Conservation (phyloP, 2,797 vertebrate species). For the Lemur catta region DNA sequence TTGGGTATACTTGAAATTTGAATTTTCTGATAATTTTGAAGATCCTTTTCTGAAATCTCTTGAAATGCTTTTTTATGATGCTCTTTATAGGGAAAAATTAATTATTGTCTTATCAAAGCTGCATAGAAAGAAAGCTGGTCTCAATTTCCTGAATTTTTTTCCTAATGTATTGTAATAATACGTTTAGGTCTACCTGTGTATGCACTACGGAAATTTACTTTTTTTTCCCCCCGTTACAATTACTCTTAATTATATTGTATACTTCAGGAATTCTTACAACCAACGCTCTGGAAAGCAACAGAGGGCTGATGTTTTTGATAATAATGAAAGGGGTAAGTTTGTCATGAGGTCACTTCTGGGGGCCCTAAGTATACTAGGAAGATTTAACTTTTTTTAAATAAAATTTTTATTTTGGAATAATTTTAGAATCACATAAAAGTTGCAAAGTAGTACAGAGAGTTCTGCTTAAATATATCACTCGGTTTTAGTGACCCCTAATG, state of each 20-base stretch:
- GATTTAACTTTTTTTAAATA: neutral
- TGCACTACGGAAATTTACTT: neutral
- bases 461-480: neutral
- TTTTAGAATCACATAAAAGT: constrained; percentile 24
- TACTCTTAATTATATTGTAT: neutral
- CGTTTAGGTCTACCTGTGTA: neutral
- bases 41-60: neutral
- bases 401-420: neutral
- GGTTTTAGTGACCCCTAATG: neutral
- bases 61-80: neutral
- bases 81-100: neutral
- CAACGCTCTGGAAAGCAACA: neutral
- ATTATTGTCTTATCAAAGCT: neutral
- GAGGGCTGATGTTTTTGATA: neutral
- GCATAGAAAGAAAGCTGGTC: neutral
- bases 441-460: neutral
- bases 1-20: neutral
- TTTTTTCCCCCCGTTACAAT: neutral
- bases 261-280: constrained; percentile 9
- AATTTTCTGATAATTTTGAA: constrained; percentile 15
- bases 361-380: neutral
- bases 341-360: neutral
- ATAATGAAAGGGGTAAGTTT: neutral
- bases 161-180: neutral
- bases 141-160: constrained; percentile 11